Conservation (phyloP, 2,888 invertebrate genomes). For the Nymphalis c-album region DNA sequence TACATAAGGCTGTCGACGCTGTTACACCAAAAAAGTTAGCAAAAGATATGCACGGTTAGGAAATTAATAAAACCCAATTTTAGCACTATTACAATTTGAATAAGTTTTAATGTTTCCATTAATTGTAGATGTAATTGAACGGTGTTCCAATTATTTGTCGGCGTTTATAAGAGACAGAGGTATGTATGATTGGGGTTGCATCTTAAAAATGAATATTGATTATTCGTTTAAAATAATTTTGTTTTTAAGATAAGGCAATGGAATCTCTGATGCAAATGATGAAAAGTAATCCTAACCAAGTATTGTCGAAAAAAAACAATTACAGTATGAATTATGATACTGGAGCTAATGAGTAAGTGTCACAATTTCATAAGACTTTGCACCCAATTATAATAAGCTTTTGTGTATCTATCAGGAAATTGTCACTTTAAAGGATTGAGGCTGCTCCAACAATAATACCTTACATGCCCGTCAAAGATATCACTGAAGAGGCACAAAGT, state of each 20-base stretch:
- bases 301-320: constrained; percentile 49
- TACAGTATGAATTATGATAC: constrained; percentile 54
- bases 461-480: constrained; percentile 61
- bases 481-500: constrained; percentile 56
- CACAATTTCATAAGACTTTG: background rate
- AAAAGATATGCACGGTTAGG: constrained; percentile 55
- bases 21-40: constrained; percentile 50
- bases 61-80: background rate
- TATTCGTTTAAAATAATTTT: background rate
- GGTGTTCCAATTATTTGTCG: constrained; percentile 60
- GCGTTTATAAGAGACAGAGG: constrained; percentile 63
- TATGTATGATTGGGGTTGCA: constrained; percentile 32
- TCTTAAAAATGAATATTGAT: background rate
- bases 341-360: constrained; percentile 57
- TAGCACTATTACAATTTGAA: background rate
- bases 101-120: constrained; percentile 12
- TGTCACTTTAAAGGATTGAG: constrained; percentile 47
- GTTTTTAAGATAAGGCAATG: constrained; percentile 50
- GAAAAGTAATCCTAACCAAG: constrained; percentile 51
- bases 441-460: constrained; percentile 54
- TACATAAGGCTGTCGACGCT: constrained; percentile 52
- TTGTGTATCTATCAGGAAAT: background rate
- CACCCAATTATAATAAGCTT: background rate
- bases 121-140: constrained; percentile 56
- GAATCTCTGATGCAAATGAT: constrained; percentile 53